A percentile compares a stretch with the other conserved stretches of the same genome.
These are phyloP conservation scores for Uria lomvia DNA, from an alignment of 2,113 vertebrate species.

Conservation along the genomic window DNA sequence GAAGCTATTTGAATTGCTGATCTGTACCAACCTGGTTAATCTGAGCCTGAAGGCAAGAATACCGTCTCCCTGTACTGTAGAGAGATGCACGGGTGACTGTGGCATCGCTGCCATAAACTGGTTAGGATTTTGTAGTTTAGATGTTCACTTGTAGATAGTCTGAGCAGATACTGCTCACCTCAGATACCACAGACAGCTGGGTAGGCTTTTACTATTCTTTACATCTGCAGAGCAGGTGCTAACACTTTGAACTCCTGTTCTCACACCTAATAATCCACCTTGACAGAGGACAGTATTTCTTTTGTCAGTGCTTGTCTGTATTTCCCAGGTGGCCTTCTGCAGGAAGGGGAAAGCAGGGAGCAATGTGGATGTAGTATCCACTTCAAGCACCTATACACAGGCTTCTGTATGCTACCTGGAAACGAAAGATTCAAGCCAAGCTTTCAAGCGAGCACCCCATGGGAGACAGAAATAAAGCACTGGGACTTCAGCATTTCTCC, in stretches of 20 bases:
- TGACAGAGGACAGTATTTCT: not conserved
- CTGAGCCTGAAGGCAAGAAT: not conserved
- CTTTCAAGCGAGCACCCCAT: not conserved
- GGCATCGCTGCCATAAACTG: not conserved
- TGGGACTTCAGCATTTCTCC: not conserved
- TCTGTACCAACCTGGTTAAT: not conserved
- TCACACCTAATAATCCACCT: not conserved
- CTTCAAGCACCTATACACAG: not conserved
- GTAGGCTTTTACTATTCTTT: not conserved
- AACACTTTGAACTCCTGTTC: not conserved
- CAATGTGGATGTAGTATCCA: rapidly evolving
- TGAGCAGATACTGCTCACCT: not conserved
- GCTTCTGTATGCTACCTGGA: not conserved
- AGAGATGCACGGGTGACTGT: not conserved
- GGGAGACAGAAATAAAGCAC: not conserved
- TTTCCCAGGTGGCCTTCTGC: not conserved
- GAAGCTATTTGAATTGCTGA: not conserved
- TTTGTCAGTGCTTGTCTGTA: not conserved
- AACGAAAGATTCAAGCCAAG: not conserved
- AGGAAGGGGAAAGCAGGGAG: not conserved
- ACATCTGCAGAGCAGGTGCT: not conserved
- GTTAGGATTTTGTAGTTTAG: not conserved
- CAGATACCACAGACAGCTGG: not conserved
- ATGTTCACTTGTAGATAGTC: not conserved
- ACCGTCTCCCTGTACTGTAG: not conserved